Evolutionary conservation across 2,113 vertebrate species (phyloP).

Genomic region (Coryphaenoides rupestris): DNA sequence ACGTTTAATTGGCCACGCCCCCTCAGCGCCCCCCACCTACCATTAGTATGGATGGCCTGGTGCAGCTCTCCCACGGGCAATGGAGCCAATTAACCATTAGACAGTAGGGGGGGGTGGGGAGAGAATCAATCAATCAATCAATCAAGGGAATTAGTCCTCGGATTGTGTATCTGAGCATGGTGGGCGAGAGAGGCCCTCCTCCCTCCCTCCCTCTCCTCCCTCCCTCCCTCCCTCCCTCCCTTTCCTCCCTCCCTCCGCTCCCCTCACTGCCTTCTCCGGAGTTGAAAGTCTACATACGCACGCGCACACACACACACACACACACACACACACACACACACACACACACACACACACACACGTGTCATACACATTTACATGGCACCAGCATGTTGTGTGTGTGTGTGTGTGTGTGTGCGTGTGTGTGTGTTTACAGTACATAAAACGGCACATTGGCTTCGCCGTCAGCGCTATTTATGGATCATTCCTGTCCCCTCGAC

Average conservation of each 20-base stretch:
- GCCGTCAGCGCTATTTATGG: too few relatives aligned
- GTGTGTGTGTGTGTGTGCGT: not conserved
- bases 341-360: constrained; percentile 8
- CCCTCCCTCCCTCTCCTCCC: too few relatives aligned
- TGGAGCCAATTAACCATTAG: not conserved
- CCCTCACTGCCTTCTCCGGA: not conserved
- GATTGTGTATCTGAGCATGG: not conserved
- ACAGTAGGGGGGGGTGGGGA: too few relatives aligned
- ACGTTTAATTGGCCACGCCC: not conserved
- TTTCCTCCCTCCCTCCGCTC: too few relatives aligned
- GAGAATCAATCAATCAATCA: not conserved
- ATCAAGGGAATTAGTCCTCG: not conserved
- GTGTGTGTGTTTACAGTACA: not conserved
- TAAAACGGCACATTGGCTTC: too few relatives aligned
- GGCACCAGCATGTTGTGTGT: constrained; percentile 8
- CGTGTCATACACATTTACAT: constrained; percentile 15
- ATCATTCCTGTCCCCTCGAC: too few relatives aligned
- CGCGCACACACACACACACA: not conserved
- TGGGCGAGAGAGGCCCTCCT: too few relatives aligned
- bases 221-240: too few relatives aligned
- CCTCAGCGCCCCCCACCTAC: not conserved
- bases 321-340: constrained; percentile 21
- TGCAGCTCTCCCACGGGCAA: not conserved
- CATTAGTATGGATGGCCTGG: not conserved
- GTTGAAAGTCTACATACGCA: not conserved